Evolutionary conservation across 2,797 vertebrate species (phyloP), one percentile per base, ranked within the genome.

Genomic region (Trichosurus vulpecula): DNA sequence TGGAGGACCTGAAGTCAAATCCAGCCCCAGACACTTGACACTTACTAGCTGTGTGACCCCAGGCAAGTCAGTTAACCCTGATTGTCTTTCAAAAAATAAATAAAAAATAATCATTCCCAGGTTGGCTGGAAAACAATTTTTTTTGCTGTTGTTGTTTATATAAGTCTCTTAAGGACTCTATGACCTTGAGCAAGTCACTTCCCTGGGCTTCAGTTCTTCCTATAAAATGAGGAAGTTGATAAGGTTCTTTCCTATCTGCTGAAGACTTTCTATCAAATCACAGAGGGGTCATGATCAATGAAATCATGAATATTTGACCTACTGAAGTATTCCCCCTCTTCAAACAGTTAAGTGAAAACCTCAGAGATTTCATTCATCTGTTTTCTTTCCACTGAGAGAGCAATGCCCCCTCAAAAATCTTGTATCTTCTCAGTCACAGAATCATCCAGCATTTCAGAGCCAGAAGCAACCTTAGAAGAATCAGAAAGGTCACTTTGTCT

Each of bases 341-440:
- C 52, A 52, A 31, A 92, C 58, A 10, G 12, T 89, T 91, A 52
- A 25, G 57, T 90, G 56, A 47, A 58, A 97, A 91, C n/a, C 91
- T 52, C 74, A 52, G 93, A 81, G 89, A 95, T 96, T 92, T 2
- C 0, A 27, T 93, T 96, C n/a, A 66, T 95, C 57, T 97, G 91
- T 95, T 94, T 81, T 95, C 2, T 52, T 25, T 91, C 6, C 8
- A 25, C 2, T 81, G n/a, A 25, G 66, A 81, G 3, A 51, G 3
- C 22, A 47, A 9, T 22, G 25, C 51, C 29, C 31, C 74, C 74
- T 87, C 74, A 47, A 51, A 51, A 87, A 51, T 51, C 41, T 87
- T 47, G 0, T 10, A 8, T 29, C 8, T 87, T 87, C 22, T 51
- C 74, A 27, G 10, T 5, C 74, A 87, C 9, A 47, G 9, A 47